phyloP scores from a whole-genome alignment of 2,113 vertebrate genomes.

The Osmerus eperlanus region DNA sequence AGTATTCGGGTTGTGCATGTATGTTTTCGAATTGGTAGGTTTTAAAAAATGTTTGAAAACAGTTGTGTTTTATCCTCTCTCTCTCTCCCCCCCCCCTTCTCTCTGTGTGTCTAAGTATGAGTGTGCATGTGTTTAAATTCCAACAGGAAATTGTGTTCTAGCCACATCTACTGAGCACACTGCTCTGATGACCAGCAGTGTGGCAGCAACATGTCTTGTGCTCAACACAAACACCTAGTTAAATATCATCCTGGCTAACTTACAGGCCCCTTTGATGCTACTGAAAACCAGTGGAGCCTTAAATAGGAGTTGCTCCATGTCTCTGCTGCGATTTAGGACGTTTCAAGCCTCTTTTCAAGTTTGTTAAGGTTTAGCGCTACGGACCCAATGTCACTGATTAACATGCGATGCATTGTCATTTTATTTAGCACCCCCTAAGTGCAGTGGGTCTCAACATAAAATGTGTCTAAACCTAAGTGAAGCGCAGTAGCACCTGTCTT shows the following conservation, averaged over 20 bases:
- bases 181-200: conserved; percentile 45
- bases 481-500: too few species aligned
- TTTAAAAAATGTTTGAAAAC: too few species aligned
- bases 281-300: conserved; percentile 70
- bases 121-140: conserved; percentile 22
- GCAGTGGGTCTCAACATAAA: too few species aligned
- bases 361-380: background rate
- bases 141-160: conserved; percentile 41
- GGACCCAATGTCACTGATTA: too few species aligned
- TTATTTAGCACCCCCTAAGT: too few species aligned
- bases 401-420: too few species aligned
- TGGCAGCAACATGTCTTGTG: conserved; percentile 46
- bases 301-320: conserved; percentile 64
- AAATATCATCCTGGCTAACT: conserved; percentile 71
- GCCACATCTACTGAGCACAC: conserved; percentile 57
- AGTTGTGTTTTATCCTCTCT: too few species aligned
- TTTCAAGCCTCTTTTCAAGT: background rate
- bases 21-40: conserved; percentile 5
- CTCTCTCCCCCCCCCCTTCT: too few species aligned
- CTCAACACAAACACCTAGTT: conserved; percentile 59
- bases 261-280: conserved; percentile 68
- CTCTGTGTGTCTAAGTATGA: conserved; percentile 6
- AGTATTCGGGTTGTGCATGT: background rate
- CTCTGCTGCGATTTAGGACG: conserved; percentile 1
- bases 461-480: too few species aligned